A percentile compares a stretch with the other conserved stretches of the same genome.
Evolutionary conservation across 2,888 invertebrate genomes (phyloP).

Genomic region (Dexiosoma caninum): DNA sequence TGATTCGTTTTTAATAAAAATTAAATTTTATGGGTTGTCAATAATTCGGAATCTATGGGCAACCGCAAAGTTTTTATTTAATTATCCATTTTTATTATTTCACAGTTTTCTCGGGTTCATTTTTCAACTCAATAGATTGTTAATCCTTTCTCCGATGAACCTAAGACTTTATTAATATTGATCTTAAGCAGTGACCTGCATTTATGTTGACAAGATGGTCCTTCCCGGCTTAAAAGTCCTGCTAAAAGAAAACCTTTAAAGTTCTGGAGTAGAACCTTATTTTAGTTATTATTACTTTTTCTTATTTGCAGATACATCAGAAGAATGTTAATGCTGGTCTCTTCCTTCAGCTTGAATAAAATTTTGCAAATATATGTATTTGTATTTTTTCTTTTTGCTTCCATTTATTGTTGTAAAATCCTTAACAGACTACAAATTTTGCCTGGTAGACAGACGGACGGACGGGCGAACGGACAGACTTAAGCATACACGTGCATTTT

Average conservation of each 20-base stretch:
- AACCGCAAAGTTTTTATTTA: too few relatives aligned
- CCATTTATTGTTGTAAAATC: conserved; percentile 16
- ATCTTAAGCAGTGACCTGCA: too few relatives aligned
- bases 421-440: conserved; percentile 30
- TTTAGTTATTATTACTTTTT: conserved; percentile 22
- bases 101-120: too few relatives aligned
- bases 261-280: not conserved
- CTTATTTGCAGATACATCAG: conserved; percentile 32
- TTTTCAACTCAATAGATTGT: too few relatives aligned
- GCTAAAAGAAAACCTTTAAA: not conserved
- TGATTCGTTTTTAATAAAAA: too few relatives aligned
- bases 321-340: conserved; percentile 16
- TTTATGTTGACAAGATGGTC: too few relatives aligned
- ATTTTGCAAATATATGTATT: conserved; percentile 12
- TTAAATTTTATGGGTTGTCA: too few relatives aligned
- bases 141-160: too few relatives aligned
- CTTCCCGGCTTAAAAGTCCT: too few relatives aligned
- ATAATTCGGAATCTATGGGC: too few relatives aligned
- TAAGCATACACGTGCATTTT: conserved; percentile 49
- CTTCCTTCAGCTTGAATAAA: conserved; percentile 10
- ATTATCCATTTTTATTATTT: too few relatives aligned
- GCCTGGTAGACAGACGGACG: conserved; percentile 14
- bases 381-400: not conserved
- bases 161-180: too few relatives aligned
- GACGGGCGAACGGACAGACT: conserved; percentile 8